A percentile compares a stretch with the other conserved stretches of the same genome.
phyloP scores from a whole-genome alignment of 92 coral and sea anemone species.

The Porites divaricata region DNA sequence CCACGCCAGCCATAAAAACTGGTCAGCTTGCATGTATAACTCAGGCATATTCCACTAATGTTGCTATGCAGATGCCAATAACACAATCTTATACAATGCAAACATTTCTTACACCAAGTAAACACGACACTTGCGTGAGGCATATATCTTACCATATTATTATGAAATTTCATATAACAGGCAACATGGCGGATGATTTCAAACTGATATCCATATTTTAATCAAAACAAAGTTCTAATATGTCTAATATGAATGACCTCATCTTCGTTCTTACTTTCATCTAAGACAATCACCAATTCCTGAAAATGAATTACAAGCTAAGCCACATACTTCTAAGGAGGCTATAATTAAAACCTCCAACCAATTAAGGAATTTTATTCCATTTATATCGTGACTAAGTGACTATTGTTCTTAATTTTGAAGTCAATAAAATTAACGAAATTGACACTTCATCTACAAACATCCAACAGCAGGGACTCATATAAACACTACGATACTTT shows the following conservation, averaged over 20 bases:
- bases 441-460: constrained; percentile 15
- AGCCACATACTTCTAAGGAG: not conserved
- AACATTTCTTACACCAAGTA: constrained; percentile 9
- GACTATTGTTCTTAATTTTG: not conserved
- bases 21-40: not conserved
- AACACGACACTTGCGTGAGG: constrained; percentile 11
- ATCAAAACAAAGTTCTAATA: not conserved
- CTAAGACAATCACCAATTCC: no score
- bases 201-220: not conserved
- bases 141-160: not conserved
- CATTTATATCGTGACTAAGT: constrained; percentile 18
- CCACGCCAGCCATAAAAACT: not conserved
- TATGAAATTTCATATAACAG: not conserved
- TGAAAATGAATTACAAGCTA: not conserved
- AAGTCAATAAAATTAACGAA: constrained; percentile 14
- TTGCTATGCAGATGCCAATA: not conserved
- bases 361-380: constrained; percentile 1
- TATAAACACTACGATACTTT: constrained; percentile 30
- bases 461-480: constrained; percentile 26
- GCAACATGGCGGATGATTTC: not conserved
- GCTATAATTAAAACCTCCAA: not conserved
- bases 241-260: no score
- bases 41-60: not conserved
- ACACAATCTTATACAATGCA: constrained; percentile 15
- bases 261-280: not conserved